Evolutionary conservation across 2,113 vertebrate species (phyloP), one percentile per base, ranked within the genome.

Genomic region (Lipophrys pholis): DNA sequence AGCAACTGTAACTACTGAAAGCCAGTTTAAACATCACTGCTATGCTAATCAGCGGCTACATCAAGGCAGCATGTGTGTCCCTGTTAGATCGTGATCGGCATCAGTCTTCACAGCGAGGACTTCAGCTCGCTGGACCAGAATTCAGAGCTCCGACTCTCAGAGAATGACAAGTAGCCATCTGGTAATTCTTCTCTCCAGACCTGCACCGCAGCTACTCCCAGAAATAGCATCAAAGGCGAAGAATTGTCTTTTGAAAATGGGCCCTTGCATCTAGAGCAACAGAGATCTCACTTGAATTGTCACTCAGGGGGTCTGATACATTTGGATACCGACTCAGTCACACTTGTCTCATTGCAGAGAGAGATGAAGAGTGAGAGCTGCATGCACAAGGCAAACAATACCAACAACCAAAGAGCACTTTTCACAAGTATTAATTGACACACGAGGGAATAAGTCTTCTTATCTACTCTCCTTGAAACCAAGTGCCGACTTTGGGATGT

Each of bases 221-320:
- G 9, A 90, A 93, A 91, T 91, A 90, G 75, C 81, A 90, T 93
- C 87, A 90, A 90, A 90, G 71, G 17, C 48, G 39, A 68, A 79
- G 67, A 76, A 64, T 81, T 83, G 75, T 79, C 69, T 72, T 90
- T 77, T 78, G 58, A 87, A 90, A 87, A 60, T 56, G 17, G 71
- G 62, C 76, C 70, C 57, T 75, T 80, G 71, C 63, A 75, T 81
- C 51, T 35, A 57, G 41, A 83, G 50, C 52, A 38, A 51, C 60
- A 14, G 38, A 76, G 57, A 80, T 82, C 69, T 88, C 78, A 39
- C 65, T 65, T 64, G 85, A 48, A 46, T 79, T 80, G 80, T 88
- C 77, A 84, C 83, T 89, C 83, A 68, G 73, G 78, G 76, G 84
- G 61, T 83, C 63, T 82, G 77, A 84, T 74, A 55, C 79, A 74